Evolutionary conservation across 2,888 invertebrate species (phyloP).

Genomic region (Erpobdella octoculata): DNA sequence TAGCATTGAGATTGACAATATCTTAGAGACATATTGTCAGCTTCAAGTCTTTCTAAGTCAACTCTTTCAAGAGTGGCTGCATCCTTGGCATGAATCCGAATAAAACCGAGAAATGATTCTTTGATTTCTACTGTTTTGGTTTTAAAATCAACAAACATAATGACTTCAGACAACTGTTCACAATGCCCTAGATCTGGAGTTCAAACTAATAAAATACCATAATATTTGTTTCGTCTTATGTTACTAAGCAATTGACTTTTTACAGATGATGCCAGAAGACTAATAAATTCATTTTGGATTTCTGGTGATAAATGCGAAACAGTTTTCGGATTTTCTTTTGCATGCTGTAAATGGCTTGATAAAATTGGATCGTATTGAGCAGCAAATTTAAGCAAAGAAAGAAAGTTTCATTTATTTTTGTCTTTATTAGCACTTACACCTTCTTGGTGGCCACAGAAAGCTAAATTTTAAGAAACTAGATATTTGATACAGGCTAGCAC

Average conservation of each 20-base stretch:
- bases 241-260: background rate
- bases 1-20: no score
- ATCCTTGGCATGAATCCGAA: background rate
- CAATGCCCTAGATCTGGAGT: background rate
- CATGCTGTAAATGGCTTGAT: background rate
- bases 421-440: background rate
- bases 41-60: background rate
- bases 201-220: background rate
- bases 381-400: background rate
- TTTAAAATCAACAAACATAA: background rate
- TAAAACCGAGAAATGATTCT: background rate
- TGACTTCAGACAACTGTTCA: background rate
- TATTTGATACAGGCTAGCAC: background rate
- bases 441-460: background rate
- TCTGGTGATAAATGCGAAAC: background rate
- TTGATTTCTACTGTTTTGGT: background rate
- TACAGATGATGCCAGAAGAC: background rate
- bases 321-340: background rate
- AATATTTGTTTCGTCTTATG: background rate
- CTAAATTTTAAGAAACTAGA: background rate
- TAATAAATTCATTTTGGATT: conserved; percentile 14
- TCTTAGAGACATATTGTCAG: background rate
- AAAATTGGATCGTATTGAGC: background rate
- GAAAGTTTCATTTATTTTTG: background rate
- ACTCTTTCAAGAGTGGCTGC: background rate